These are phyloP conservation scores for Galerucella nymphaeae DNA, from an alignment of 2,888 invertebrate species.

Conservation along the genomic window DNA sequence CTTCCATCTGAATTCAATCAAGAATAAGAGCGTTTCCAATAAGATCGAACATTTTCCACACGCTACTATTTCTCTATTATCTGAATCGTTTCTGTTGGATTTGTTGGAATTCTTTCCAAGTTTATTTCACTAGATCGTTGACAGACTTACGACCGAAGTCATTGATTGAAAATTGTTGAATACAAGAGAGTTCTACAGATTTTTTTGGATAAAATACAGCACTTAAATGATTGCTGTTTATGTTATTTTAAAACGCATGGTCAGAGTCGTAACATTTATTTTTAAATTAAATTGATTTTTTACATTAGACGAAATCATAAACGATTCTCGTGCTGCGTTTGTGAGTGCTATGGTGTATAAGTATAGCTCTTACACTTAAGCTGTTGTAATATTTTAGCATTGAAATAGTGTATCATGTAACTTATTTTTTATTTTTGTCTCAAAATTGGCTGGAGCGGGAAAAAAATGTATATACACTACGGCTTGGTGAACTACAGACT, in stretches of 20 bases:
- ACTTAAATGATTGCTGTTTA: constrained; percentile 37
- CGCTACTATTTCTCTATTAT: constrained; percentile 6
- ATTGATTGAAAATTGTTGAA: constrained; percentile 35
- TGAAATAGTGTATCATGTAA: no score
- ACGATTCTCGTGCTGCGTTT: no score
- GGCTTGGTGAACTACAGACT: no score
- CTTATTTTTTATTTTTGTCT: no score
- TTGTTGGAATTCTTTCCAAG: constrained; percentile 2
- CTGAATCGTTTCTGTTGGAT: constrained; percentile 6
- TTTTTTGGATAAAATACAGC: constrained; percentile 28
- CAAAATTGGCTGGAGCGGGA: no score
- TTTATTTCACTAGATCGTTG: constrained; percentile 35
- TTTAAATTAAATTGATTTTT: neutral
- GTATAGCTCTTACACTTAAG: no score
- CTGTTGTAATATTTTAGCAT: no score
- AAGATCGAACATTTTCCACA: neutral
- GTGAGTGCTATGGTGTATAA: no score
- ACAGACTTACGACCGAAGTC: constrained; percentile 35
- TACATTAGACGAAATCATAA: no score
- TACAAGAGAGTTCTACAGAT: constrained; percentile 15
- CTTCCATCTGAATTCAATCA: constrained; percentile 1
- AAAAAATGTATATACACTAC: no score
- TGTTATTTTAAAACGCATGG: constrained; percentile 35
- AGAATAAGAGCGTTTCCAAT: neutral
- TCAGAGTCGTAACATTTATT: neutral